Percentiles rank a stretch among this genome's conserved stretches.
Conservation (phyloP, 1,140 invertebrate species). For the Diploscapter pachys region DNA sequence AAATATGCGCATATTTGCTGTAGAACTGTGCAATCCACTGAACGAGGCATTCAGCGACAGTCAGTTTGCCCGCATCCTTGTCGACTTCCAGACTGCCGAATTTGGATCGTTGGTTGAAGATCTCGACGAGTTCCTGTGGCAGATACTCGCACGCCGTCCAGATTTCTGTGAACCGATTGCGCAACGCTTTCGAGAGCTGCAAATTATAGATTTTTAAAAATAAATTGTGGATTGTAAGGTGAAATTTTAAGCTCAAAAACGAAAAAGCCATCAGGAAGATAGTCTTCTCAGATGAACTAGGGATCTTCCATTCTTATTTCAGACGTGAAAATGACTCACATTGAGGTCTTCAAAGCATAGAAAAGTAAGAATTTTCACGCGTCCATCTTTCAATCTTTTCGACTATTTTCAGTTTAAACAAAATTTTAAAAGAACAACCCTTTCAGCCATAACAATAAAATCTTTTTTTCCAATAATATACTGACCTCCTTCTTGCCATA, state of each 20-base stretch:
- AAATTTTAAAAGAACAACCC: too few species aligned
- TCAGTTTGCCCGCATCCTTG: conserved; percentile 36
- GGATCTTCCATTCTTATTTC: too few species aligned
- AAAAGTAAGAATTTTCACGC: too few species aligned
- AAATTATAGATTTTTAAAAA: conserved; percentile 27
- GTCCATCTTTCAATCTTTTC: too few species aligned
- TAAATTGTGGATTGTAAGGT: conserved; percentile 18
- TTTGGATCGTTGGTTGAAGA: conserved; percentile 64
- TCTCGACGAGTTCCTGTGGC: conserved; percentile 71
- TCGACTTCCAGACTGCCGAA: conserved; percentile 15
- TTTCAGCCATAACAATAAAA: too few species aligned
- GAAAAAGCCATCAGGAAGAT: too few species aligned
- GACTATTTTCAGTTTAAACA: too few species aligned
- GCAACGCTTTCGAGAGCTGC: conserved; percentile 84
- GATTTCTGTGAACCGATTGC: conserved; percentile 97
- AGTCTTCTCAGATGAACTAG: too few species aligned
- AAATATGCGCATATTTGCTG: conserved; percentile 49
- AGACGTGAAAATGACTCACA: too few species aligned
- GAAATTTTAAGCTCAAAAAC: neutral
- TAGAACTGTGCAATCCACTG: conserved; percentile 78
- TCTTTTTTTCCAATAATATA: neutral
- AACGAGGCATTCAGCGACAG: conserved; percentile 70
- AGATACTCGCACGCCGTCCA: conserved; percentile 80
- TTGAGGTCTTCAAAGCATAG: too few species aligned
- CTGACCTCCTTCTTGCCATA: conserved; percentile 93